A percentile compares a stretch with the other conserved stretches of the same genome.
Evolutionary conservation across 2,888 invertebrate species (phyloP).

Genomic region (Oxycera nigricornis): DNA sequence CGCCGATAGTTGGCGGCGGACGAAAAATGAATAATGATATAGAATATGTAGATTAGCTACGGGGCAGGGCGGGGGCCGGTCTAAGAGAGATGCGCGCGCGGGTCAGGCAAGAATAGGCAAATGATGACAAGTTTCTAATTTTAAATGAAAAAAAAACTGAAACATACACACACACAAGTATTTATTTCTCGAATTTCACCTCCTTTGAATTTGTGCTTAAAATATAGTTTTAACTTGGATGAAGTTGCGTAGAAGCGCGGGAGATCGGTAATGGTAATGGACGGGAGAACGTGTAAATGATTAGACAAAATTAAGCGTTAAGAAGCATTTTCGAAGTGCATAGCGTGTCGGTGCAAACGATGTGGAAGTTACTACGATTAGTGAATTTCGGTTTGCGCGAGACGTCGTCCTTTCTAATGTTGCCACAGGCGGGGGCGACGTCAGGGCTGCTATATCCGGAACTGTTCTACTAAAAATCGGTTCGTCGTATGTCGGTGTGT

Average conservation of each 20-base stretch:
- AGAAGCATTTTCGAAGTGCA: too few relatives aligned
- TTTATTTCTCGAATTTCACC: constrained; percentile 35
- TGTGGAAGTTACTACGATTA: too few relatives aligned
- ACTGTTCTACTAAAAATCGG: too few relatives aligned
- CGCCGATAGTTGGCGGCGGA: neutral
- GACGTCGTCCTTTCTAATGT: too few relatives aligned
- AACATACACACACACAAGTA: constrained; percentile 15
- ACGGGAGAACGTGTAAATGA: constrained; percentile 5
- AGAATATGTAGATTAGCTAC: neutral
- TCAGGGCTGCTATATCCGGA: too few relatives aligned
- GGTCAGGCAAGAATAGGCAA: constrained; percentile 5
- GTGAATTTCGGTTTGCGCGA: too few relatives aligned
- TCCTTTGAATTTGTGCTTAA: constrained; percentile 9
- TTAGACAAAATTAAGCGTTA: constrained; percentile 9
- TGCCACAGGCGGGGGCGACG: too few relatives aligned
- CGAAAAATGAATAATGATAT: neutral
- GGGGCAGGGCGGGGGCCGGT: neutral
- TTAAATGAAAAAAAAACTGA: neutral
- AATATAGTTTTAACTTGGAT: neutral
- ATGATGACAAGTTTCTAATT: constrained; percentile 13
- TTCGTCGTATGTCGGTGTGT: too few relatives aligned
- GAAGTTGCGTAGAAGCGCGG: neutral
- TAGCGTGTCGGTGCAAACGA: too few relatives aligned
- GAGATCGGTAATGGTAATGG: neutral
- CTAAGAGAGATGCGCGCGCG: neutral